A percentile compares a stretch with the other conserved stretches of the same genome.
phyloP scores from a whole-genome alignment of 53 echinoderm and acorn worm genomes.

The Temnopleurus reevesii region DNA sequence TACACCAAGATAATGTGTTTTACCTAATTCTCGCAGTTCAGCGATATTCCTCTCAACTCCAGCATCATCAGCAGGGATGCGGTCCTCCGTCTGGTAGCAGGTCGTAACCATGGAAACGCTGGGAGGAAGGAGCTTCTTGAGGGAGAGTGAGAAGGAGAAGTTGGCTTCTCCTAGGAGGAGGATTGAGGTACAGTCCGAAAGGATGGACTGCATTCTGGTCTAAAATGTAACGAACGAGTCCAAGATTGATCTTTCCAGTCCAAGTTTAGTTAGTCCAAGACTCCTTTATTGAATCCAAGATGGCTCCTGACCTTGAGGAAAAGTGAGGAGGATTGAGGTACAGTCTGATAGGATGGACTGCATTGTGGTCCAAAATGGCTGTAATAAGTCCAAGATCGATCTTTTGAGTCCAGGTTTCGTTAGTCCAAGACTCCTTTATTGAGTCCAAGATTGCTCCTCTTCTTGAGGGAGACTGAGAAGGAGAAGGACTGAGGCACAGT shows the following conservation, averaged over 20 bases:
- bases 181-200: conserved; percentile 30
- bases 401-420: too few species aligned
- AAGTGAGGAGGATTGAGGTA: conserved; percentile 65
- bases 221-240: too few species aligned
- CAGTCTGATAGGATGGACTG: background rate
- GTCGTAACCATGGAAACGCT: conserved; percentile 64
- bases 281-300: too few species aligned
- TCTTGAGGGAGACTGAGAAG: conserved; percentile 71
- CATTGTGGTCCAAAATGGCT: too few species aligned
- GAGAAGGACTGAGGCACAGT: conserved; percentile 72
- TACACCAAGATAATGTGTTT: too few species aligned
- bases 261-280: too few species aligned
- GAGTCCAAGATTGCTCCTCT: too few species aligned
- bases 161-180: conserved; percentile 93
- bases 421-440: too few species aligned
- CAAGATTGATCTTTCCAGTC: too few species aligned
- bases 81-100: conserved; percentile 68
- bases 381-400: too few species aligned
- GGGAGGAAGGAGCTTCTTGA: conserved; percentile 54
- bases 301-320: too few species aligned
- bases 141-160: conserved; percentile 85
- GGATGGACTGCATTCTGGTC: conserved; percentile 11
- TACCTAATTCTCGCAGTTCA: conserved; percentile 61
- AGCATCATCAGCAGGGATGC: background rate
- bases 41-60: conserved; percentile 59